Conservation (phyloP, 2,113 vertebrate genomes). For the Misgurnus anguillicaudatus region DNA sequence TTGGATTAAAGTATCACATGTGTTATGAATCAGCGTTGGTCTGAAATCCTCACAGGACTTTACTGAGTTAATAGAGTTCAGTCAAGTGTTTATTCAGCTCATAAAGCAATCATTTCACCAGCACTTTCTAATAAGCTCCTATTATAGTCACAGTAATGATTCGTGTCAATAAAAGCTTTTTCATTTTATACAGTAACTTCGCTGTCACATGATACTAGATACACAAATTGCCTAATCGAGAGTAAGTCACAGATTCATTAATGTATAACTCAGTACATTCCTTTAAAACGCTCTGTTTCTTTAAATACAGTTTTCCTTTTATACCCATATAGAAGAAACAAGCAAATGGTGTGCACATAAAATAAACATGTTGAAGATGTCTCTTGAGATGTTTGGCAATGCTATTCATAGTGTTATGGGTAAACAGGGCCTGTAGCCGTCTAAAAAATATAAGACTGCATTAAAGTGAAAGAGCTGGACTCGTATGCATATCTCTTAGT, state of each 20-base stretch:
- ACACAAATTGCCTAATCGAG: too few relatives aligned
- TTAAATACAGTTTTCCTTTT: not conserved
- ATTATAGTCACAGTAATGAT: not conserved
- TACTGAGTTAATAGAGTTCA: constrained; percentile 24
- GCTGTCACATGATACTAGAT: too few relatives aligned
- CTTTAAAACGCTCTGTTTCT: too few relatives aligned
- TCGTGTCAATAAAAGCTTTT: not conserved
- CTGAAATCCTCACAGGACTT: constrained; percentile 2
- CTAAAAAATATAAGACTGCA: constrained; percentile 5
- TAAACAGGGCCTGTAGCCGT: too few relatives aligned
- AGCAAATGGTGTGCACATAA: not conserved
- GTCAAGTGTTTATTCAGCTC: not conserved
- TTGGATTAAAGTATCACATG: constrained; percentile 40
- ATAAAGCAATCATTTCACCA: not conserved
- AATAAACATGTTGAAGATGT: constrained; percentile 7
- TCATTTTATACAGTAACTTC: too few relatives aligned
- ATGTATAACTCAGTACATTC: too few relatives aligned
- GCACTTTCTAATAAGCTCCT: constrained; percentile 14
- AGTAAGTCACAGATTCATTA: too few relatives aligned
- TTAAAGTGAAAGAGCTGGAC: constrained; percentile 14
- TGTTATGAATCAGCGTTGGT: constrained; percentile 55
- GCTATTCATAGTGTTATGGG: too few relatives aligned
- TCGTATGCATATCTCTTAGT: not conserved
- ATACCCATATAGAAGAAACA: not conserved
- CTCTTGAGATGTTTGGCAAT: not conserved